Percentiles rank a stretch among this genome's conserved stretches.
Evolutionary conservation across 2,888 invertebrate species (phyloP).

Genomic region (Eilema sororculum): DNA sequence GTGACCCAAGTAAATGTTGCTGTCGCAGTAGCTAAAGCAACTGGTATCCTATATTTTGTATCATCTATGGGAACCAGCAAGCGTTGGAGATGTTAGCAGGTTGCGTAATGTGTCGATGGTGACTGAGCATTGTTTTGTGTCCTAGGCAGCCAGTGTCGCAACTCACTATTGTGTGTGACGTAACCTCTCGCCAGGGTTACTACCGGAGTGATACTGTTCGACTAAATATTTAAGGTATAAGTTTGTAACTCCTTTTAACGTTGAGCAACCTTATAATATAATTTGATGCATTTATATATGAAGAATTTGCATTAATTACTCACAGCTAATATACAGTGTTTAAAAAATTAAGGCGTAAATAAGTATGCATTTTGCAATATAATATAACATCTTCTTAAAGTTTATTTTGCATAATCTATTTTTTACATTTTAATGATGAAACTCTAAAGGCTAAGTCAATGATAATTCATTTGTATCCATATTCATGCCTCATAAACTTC

Average conservation of each 20-base stretch:
- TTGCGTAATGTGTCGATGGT: conserved; percentile 73
- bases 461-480: conserved; percentile 32
- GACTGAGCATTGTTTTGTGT: conserved; percentile 76
- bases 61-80: no score
- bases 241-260: conserved; percentile 4
- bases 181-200: conserved; percentile 39
- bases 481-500: conserved; percentile 42
- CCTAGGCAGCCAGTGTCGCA: conserved; percentile 53
- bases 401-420: conserved; percentile 19
- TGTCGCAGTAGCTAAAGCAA: conserved; percentile 51
- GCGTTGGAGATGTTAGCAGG: conserved; percentile 74
- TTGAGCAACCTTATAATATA: conserved; percentile 6
- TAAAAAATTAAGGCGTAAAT: conserved; percentile 7
- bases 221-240: background rate
- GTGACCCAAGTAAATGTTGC: conserved; percentile 58
- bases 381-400: conserved; percentile 13
- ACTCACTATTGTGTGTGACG: conserved; percentile 57
- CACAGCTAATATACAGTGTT: conserved; percentile 19
- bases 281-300: conserved; percentile 9
- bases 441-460: conserved; percentile 32
- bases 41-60: no score
- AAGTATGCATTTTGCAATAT: conserved; percentile 13
- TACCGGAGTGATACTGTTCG: background rate
- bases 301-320: conserved; percentile 7
- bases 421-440: conserved; percentile 20